Evolutionary conservation across 2,113 vertebrate genomes (phyloP).

Genomic region (Paralichthys olivaceus): DNA sequence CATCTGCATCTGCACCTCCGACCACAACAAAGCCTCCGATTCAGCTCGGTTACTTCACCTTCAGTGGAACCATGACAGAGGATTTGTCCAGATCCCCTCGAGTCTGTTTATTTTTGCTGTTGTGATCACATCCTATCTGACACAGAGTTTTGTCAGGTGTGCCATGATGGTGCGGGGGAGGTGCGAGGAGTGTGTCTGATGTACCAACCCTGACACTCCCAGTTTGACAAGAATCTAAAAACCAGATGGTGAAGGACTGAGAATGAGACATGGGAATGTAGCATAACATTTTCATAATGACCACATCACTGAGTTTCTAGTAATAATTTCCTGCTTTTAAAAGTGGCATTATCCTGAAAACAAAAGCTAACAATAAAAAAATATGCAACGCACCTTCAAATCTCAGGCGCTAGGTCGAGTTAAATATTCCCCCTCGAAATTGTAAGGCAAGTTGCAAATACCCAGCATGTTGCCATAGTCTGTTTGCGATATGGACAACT

Average conservation of each 20-base stretch:
- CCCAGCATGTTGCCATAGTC: too few relatives aligned
- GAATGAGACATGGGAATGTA: slow-evolving; percentile 60
- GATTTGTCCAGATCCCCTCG: background rate
- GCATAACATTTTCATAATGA: slow-evolving; percentile 43
- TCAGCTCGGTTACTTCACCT: slow-evolving; percentile 7
- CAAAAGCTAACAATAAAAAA: background rate
- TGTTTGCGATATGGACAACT: too few relatives aligned
- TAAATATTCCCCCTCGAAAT: too few relatives aligned
- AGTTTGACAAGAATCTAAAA: slow-evolving; percentile 70
- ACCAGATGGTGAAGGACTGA: slow-evolving; percentile 65
- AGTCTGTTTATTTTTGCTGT: slow-evolving; percentile 63
- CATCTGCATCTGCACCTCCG: slow-evolving; percentile 45
- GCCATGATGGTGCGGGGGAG: slow-evolving; percentile 45
- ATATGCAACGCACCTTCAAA: background rate
- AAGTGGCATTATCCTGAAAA: background rate
- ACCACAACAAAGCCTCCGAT: slow-evolving; percentile 44
- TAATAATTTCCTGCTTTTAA: background rate
- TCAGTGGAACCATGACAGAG: slow-evolving; percentile 22
- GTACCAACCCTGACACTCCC: slow-evolving; percentile 63
- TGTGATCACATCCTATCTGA: slow-evolving; percentile 57
- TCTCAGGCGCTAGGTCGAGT: background rate
- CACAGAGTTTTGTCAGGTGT: slow-evolving; percentile 66
- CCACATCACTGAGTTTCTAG: background rate
- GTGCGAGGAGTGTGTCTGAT: slow-evolving; percentile 49
- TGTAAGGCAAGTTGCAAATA: too few relatives aligned